These are phyloP conservation scores for Phymanthus crucifer DNA, from an alignment of 92 coral and sea anemone genomes.

Conservation along the genomic window DNA sequence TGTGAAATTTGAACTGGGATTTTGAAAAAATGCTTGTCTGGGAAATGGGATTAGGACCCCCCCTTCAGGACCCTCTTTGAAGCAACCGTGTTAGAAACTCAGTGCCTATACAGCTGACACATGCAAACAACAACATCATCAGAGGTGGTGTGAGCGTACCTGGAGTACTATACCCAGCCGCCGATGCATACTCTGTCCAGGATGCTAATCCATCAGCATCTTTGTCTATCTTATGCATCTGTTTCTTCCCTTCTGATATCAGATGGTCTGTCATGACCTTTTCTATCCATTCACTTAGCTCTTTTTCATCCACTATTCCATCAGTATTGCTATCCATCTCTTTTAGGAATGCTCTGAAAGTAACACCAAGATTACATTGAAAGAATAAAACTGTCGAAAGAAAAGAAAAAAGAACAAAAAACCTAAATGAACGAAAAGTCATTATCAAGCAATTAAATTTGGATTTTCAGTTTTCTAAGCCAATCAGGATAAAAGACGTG, in stretches of 20 bases:
- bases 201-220: constrained; percentile 41
- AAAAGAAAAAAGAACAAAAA: background rate
- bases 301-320: constrained; percentile 51
- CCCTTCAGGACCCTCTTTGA: no score
- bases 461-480: background rate
- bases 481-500: background rate
- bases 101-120: no score
- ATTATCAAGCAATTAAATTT: background rate
- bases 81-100: no score
- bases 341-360: constrained; percentile 31
- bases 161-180: constrained; percentile 39
- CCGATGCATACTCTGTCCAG: constrained; percentile 32
- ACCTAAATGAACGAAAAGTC: background rate
- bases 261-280: constrained; percentile 36
- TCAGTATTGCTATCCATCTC: constrained; percentile 49
- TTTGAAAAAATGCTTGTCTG: no score
- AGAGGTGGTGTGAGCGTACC: background rate
- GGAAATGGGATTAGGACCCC: background rate
- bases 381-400: no score
- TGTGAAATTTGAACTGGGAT: no score
- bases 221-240: constrained; percentile 48
- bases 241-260: constrained; percentile 17
- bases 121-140: no score
- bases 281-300: constrained; percentile 53
- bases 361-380: no score